Conservation (phyloP, 2,113 vertebrate genomes). For the Acanthochromis polyacanthus region DNA sequence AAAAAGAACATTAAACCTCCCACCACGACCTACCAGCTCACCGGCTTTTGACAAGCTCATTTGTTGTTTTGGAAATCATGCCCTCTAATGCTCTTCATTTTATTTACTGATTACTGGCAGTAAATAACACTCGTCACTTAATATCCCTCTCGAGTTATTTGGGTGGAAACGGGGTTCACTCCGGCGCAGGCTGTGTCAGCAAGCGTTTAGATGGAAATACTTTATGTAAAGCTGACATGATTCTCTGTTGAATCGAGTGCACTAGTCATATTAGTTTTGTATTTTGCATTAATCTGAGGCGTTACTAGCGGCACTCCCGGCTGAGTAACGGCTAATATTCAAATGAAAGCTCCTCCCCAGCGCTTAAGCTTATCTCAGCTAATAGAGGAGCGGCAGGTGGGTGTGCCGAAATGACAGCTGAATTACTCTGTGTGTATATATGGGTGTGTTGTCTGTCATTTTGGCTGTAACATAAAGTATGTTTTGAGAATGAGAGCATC, state of each 20-base stretch:
- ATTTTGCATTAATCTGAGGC: slow-evolving; percentile 71
- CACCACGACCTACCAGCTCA: slow-evolving; percentile 40
- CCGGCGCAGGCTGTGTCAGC: slow-evolving; percentile 38
- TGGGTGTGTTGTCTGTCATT: slow-evolving; percentile 10
- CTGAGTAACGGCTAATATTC: slow-evolving; percentile 49
- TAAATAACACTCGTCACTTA: slow-evolving; percentile 71
- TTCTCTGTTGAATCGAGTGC: slow-evolving; percentile 50
- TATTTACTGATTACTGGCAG: slow-evolving; percentile 77
- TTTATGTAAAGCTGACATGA: slow-evolving; percentile 70
- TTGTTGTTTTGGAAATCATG: slow-evolving; percentile 71
- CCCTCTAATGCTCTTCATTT: slow-evolving; percentile 67
- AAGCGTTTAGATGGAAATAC: slow-evolving; percentile 57
- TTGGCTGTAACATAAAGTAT: background rate
- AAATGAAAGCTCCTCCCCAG: slow-evolving; percentile 57
- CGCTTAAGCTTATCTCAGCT: slow-evolving; percentile 57
- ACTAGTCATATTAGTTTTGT: slow-evolving; percentile 71
- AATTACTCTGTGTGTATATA: slow-evolving; percentile 24
- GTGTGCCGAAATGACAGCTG: slow-evolving; percentile 48
- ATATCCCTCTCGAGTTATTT: slow-evolving; percentile 70
- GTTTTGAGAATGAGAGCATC: background rate
- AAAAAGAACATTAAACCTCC: slow-evolving; percentile 58
- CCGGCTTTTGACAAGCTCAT: slow-evolving; percentile 71
- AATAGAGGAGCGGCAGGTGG: slow-evolving; percentile 52
- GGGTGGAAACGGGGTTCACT: slow-evolving; percentile 54
- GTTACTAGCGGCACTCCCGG: slow-evolving; percentile 30